Evolutionary conservation across 2,888 invertebrate genomes (phyloP).

Genomic region (Lasioglossum marginatum): DNA sequence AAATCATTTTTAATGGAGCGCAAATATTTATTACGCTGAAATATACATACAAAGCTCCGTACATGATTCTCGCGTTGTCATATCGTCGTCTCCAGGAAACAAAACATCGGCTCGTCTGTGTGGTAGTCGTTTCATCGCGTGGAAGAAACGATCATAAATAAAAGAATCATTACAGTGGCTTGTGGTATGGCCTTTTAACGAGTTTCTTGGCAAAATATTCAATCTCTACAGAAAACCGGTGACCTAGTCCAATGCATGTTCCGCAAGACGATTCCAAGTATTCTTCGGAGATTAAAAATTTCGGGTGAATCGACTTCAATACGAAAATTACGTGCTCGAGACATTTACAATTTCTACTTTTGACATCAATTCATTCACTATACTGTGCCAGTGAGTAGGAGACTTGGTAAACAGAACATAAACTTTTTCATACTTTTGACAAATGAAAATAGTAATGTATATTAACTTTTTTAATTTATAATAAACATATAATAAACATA

Average conservation of each 20-base stretch:
- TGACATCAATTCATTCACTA: not conserved
- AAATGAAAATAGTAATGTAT: not conserved
- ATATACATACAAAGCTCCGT: not conserved
- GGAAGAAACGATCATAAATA: constrained; percentile 40
- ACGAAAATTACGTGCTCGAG: not conserved
- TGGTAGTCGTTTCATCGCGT: not conserved
- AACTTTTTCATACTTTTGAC: not conserved
- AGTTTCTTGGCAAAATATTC: constrained; percentile 47
- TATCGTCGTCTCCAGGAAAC: not conserved
- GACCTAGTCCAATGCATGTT: constrained; percentile 25
- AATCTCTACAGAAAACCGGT: constrained; percentile 29
- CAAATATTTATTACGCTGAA: not conserved
- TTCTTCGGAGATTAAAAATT: not conserved
- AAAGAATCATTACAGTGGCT: constrained; percentile 39
- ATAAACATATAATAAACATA: too few relatives aligned
- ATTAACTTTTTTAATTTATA: not conserved
- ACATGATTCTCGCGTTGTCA: not conserved
- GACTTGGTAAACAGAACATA: not conserved
- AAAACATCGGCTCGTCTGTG: not conserved
- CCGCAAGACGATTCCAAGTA: not conserved
- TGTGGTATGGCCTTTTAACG: constrained; percentile 23
- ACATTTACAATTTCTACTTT: not conserved
- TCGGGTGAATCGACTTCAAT: not conserved
- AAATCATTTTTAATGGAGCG: not conserved
- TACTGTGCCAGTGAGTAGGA: not conserved